These are phyloP conservation scores for Aelia acuminata DNA, from an alignment of 2,888 invertebrate species.

Conservation along the genomic window DNA sequence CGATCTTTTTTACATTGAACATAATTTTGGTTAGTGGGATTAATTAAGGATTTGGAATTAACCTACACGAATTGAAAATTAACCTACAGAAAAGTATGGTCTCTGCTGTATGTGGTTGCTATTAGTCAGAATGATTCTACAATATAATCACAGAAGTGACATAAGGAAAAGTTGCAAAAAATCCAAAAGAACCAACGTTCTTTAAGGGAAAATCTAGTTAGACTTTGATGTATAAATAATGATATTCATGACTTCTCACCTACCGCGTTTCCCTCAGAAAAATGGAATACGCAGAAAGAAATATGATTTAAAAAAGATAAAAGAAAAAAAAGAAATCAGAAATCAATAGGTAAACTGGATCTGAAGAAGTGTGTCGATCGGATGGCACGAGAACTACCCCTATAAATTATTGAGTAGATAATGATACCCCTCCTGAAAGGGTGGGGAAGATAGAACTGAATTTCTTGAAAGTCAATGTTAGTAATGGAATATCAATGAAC, in stretches of 20 bases:
- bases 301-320: background rate
- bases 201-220: background rate
- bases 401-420: background rate
- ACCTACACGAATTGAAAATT: no score
- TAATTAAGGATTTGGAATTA: no score
- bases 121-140: no score
- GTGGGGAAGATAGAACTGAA: background rate
- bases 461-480: background rate
- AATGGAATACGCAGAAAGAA: background rate
- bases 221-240: background rate
- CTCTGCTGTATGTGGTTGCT: no score
- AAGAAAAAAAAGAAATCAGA: background rate
- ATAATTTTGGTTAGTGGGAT: no score
- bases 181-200: background rate
- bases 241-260: background rate
- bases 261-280: background rate
- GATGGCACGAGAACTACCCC: background rate
- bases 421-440: background rate
- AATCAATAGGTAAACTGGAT: background rate
- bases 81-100: no score
- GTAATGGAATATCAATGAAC: constrained; percentile 28
- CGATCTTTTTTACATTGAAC: no score
- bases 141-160: no score
- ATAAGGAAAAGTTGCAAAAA: no score
- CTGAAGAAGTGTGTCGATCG: constrained; percentile 14